Percentiles rank a stretch among this genome's conserved stretches.
Evolutionary conservation across 2,797 vertebrate species (phyloP).

Genomic region (Simalia tracyae): DNA sequence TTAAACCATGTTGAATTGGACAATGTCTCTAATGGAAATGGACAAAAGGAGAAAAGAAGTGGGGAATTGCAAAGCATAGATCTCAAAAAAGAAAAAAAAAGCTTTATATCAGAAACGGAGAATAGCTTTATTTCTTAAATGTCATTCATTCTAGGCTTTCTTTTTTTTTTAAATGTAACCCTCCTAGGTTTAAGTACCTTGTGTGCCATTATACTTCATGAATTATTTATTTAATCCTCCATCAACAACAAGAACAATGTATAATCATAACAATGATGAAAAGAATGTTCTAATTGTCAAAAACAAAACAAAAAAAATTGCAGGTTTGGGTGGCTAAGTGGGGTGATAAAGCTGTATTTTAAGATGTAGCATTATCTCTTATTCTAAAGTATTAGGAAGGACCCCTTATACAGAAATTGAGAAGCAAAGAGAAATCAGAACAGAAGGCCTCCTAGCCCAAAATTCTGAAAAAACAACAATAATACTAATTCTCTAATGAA

Average conservation of each 20-base stretch:
- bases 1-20: neutral
- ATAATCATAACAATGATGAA: constrained; percentile 16
- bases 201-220: neutral
- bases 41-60: neutral
- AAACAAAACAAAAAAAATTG: constrained; percentile 17
- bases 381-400: constrained; percentile 56
- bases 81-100: neutral
- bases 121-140: neutral
- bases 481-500: constrained; percentile 39
- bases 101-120: neutral
- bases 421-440: constrained; percentile 39
- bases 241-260: neutral
- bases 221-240: constrained; percentile 49
- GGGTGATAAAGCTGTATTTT: constrained; percentile 39
- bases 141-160: neutral
- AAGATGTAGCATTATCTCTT: constrained; percentile 46
- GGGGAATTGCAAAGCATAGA: neutral
- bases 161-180: neutral
- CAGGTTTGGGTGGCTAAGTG: constrained; percentile 21
- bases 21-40: neutral
- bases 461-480: neutral
- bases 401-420: constrained; percentile 37
- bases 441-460: constrained; percentile 21
- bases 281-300: constrained; percentile 27
- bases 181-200: constrained; percentile 7